Conservation (phyloP, 1,140 invertebrate species). For the Halesus radiatus region DNA sequence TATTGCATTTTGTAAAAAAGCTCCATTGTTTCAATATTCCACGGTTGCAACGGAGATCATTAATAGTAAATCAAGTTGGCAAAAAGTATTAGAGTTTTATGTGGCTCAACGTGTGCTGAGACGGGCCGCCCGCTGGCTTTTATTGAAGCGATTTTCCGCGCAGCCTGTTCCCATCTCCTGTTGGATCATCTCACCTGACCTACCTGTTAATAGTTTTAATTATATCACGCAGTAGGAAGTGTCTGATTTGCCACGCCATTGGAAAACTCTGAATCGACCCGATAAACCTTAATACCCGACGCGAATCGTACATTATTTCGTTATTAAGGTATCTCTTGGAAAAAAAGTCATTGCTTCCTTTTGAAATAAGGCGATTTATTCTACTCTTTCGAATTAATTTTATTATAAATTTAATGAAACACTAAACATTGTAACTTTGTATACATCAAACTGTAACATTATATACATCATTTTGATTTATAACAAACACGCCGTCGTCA, state of each 20-base stretch:
- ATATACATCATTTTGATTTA: too few relatives aligned
- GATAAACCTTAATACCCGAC: neutral
- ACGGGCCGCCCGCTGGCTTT: conserved; percentile 1
- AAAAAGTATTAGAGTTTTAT: conserved; percentile 3
- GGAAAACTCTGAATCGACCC: neutral
- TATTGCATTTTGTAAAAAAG: neutral
- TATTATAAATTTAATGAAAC: too few relatives aligned
- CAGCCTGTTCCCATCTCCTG: conserved; percentile 3
- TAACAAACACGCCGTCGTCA: too few relatives aligned
- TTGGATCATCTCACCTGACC: neutral
- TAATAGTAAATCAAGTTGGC: conserved; percentile 17
- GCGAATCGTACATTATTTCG: neutral
- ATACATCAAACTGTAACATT: too few relatives aligned
- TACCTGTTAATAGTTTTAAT: conserved; percentile 37
- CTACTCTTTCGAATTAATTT: too few relatives aligned
- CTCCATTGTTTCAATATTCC: neutral
- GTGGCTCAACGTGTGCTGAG: neutral
- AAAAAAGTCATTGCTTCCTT: too few relatives aligned
- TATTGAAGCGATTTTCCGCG: conserved; percentile 23
- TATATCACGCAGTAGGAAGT: conserved; percentile 20
- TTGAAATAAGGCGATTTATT: too few relatives aligned
- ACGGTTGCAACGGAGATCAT: neutral
- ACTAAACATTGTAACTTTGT: too few relatives aligned
- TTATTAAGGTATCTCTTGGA: too few relatives aligned
- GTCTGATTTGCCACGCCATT: conserved; percentile 30